phyloP scores from a whole-genome alignment of 2,797 vertebrate genomes.

The Nannoperca australis region DNA sequence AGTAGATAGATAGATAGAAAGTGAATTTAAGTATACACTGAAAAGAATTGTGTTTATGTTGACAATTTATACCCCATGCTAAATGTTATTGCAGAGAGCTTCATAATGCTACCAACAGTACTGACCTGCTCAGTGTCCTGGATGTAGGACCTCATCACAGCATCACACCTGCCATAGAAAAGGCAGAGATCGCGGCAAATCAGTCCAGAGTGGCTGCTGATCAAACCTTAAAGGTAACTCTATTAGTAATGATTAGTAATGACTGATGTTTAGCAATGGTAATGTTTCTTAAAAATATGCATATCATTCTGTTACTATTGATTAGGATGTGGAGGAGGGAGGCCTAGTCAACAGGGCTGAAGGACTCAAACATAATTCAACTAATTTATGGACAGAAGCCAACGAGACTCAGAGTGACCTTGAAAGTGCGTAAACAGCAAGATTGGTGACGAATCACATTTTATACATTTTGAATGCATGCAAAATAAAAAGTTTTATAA shows the following conservation, averaged over 20 bases:
- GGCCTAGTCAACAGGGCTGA: conserved; percentile 82
- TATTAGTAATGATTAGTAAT: neutral
- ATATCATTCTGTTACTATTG: conserved; percentile 62
- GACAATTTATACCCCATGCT: neutral
- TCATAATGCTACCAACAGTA: conserved; percentile 77
- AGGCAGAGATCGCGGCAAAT: conserved; percentile 84
- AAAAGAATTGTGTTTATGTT: neutral
- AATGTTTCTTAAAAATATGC: conserved; percentile 33
- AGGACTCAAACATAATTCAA: conserved; percentile 79
- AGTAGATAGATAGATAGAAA: neutral
- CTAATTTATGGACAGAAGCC: conserved; percentile 76
- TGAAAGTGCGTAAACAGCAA: conserved; percentile 76
- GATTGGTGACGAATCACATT: neutral
- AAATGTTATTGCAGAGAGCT: conserved; percentile 79
- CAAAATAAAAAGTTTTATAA: neutral
- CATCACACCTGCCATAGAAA: conserved; percentile 83
- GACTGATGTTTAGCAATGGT: neutral
- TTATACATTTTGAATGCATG: neutral
- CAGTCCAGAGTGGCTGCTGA: conserved; percentile 83
- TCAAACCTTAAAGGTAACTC: conserved; percentile 78
- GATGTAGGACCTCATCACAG: conserved; percentile 78
- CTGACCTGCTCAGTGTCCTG: conserved; percentile 76
- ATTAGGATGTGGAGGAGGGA: conserved; percentile 84
- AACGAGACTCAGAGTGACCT: conserved; percentile 76
- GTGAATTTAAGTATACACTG: neutral